Evolutionary conservation across 2,797 vertebrate species (phyloP).

Genomic region (Tapirus indicus): DNA sequence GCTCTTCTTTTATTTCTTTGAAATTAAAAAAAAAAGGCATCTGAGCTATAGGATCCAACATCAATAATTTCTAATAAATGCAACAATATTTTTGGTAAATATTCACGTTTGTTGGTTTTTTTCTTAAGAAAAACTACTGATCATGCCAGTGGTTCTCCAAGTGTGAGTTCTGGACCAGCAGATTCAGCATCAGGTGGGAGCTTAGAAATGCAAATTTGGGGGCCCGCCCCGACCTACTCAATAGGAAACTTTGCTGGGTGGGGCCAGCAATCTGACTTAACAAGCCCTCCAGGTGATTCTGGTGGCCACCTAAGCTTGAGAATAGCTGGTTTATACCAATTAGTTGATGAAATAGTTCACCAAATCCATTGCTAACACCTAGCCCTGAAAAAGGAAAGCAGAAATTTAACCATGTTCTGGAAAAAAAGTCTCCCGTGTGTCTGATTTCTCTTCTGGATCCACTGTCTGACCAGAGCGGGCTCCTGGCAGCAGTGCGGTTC

Average conservation of each 20-base stretch:
- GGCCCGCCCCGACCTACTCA: background rate
- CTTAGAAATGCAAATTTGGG: background rate
- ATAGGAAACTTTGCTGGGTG: background rate
- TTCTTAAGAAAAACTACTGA: background rate
- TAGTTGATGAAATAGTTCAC: background rate
- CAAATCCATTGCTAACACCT: background rate
- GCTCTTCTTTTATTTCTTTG: slow-evolving; percentile 95
- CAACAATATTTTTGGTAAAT: background rate
- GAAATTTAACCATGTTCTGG: background rate
- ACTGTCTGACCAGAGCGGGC: background rate
- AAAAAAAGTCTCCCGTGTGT: background rate
- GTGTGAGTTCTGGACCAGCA: background rate
- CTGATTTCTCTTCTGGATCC: background rate
- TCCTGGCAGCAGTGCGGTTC: accelerated
- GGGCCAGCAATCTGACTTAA: background rate
- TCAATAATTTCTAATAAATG: accelerated
- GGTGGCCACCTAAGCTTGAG: background rate
- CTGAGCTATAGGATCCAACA: background rate
- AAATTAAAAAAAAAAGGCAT: slow-evolving; percentile 41
- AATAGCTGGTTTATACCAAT: background rate
- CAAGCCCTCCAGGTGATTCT: background rate
- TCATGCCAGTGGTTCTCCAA: background rate
- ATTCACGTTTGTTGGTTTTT: background rate
- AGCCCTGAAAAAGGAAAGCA: background rate
- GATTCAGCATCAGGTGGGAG: background rate